phyloP scores from a whole-genome alignment of 2,888 invertebrate genomes.

The Ormyrus pomaceus region DNA sequence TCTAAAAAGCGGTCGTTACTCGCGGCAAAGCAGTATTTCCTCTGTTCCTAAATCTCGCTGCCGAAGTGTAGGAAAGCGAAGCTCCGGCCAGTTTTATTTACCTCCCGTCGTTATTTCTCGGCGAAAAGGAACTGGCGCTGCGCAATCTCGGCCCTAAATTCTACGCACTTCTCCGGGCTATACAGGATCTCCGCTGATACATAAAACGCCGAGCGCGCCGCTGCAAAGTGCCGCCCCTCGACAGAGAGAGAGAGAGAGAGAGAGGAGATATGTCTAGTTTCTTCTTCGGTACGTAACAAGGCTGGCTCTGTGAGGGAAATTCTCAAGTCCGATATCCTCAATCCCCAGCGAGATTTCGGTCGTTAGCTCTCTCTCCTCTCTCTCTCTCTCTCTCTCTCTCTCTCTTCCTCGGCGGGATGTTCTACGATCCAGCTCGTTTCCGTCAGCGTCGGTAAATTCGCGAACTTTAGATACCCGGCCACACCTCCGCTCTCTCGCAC shows the following conservation, averaged over 20 bases:
- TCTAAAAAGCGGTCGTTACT: too few species aligned
- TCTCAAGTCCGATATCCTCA: conserved; percentile 55
- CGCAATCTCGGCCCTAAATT: background rate
- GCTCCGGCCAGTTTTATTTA: background rate
- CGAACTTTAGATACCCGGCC: conserved; percentile 66
- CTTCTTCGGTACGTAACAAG: conserved; percentile 23
- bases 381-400: conserved; percentile 1
- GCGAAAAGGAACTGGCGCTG: too few species aligned
- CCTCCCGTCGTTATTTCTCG: conserved; percentile 5
- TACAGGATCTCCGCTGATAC: background rate
- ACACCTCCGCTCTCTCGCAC: conserved; percentile 34
- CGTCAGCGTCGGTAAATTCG: conserved; percentile 62
- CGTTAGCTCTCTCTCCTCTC: conserved; percentile 1
- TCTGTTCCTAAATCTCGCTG: too few species aligned
- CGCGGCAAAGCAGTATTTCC: too few species aligned
- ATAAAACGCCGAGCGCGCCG: background rate
- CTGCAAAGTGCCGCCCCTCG: background rate
- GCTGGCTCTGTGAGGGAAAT: conserved; percentile 33
- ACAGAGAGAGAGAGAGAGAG: too few species aligned
- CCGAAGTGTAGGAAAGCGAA: too few species aligned
- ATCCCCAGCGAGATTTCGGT: conserved; percentile 54
- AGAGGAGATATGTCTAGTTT: conserved; percentile 6
- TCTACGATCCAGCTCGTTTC: conserved; percentile 53
- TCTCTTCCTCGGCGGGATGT: conserved; percentile 27
- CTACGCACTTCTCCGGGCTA: background rate